Evolutionary conservation across 2,113 vertebrate species (phyloP).

Genomic region (Toxotes chatareus): DNA sequence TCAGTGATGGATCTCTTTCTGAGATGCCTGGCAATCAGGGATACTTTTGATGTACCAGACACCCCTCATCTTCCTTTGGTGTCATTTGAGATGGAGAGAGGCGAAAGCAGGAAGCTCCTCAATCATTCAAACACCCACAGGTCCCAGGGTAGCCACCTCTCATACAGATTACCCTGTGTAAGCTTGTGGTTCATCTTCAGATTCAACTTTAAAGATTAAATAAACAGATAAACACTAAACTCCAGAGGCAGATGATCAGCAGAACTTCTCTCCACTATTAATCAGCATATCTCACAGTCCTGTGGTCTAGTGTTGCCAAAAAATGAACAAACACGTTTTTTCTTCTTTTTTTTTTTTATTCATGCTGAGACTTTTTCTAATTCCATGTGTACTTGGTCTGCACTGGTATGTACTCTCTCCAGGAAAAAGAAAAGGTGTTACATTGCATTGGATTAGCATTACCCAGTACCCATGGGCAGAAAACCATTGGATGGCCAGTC

Average conservation of each 20-base stretch:
- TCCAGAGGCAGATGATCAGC: not conserved
- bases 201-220: not conserved
- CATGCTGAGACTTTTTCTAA: too few species aligned
- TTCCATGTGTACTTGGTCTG: not conserved
- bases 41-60: constrained; percentile 68
- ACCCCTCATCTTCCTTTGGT: constrained; percentile 67
- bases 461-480: not conserved
- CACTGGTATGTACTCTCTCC: not conserved
- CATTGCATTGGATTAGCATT: not conserved
- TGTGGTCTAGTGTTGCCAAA: not conserved
- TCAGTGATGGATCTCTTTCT: constrained; percentile 72
- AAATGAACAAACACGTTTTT: too few species aligned
- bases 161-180: constrained; percentile 4
- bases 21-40: constrained; percentile 65
- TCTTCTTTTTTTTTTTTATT: too few species aligned
- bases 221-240: not conserved
- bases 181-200: constrained; percentile 1
- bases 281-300: not conserved
- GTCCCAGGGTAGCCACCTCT: constrained; percentile 22
- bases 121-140: constrained; percentile 62
- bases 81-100: constrained; percentile 57
- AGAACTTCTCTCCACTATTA: not conserved
- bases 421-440: not conserved
- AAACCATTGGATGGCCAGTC: not conserved
- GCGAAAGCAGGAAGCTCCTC: constrained; percentile 56